A percentile compares a stretch with the other conserved stretches of the same genome.
phyloP scores from a whole-genome alignment of 1,140 invertebrate species.

The Holcopasites calliopsidis region DNA sequence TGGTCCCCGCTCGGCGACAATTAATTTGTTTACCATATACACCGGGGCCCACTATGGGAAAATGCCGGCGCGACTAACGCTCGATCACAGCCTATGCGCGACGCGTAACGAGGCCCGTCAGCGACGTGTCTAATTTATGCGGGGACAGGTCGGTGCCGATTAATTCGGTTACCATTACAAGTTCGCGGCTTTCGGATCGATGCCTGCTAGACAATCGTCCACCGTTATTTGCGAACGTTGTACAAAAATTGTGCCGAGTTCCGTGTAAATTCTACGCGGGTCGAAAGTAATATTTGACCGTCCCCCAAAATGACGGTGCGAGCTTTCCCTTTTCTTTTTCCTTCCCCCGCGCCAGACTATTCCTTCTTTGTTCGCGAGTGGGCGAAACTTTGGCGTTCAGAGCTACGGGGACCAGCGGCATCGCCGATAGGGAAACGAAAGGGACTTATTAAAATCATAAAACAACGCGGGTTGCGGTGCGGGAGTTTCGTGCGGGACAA shows the following conservation, averaged over 20 bases:
- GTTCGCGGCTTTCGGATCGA: neutral
- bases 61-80: slow-evolving; percentile 5
- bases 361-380: neutral
- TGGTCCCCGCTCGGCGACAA: slow-evolving; percentile 49
- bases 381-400: slow-evolving; percentile 22
- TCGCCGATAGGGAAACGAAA: slow-evolving; percentile 66
- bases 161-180: slow-evolving; percentile 39
- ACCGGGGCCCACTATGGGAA: slow-evolving; percentile 3
- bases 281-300: too few species aligned
- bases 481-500: slow-evolving; percentile 12
- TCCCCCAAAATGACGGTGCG: too few species aligned
- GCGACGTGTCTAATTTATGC: slow-evolving; percentile 26
- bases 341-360: too few species aligned
- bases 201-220: neutral
- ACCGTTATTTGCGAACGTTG: neutral
- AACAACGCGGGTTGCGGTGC: slow-evolving; percentile 35
- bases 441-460: slow-evolving; percentile 72
- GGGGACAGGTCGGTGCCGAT: slow-evolving; percentile 38
- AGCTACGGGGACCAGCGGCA: slow-evolving; percentile 15
- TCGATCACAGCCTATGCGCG: slow-evolving; percentile 20
- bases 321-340: neutral
- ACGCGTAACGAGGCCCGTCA: slow-evolving; percentile 30
- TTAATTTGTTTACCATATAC: slow-evolving; percentile 75
- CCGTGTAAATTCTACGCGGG: too few species aligned
- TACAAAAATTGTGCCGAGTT: too few species aligned